A percentile compares a stretch with the other conserved stretches of the same genome.
phyloP scores from a whole-genome alignment of 2,113 vertebrate genomes.

The Crypturellus undulatus region DNA sequence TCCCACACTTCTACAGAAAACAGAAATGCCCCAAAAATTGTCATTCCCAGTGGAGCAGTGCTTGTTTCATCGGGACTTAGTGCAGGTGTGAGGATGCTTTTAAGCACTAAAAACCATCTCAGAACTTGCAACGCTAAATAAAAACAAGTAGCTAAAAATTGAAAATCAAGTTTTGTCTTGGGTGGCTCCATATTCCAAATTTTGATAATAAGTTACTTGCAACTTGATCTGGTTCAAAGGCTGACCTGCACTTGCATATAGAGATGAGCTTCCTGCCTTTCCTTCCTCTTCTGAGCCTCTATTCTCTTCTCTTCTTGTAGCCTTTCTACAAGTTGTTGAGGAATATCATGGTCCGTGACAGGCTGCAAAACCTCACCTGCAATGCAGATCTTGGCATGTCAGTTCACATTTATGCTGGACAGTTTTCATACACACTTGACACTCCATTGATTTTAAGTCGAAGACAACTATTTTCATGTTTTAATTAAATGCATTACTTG shows the following conservation, averaged over 20 bases:
- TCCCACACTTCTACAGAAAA: not conserved
- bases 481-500: not conserved
- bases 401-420: not conserved
- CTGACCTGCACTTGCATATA: constrained; percentile 99
- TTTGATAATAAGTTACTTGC: not conserved
- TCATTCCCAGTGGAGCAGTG: not conserved
- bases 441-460: not conserved
- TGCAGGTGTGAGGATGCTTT: not conserved
- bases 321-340: constrained; percentile 96
- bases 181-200: not conserved
- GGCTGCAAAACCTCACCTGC: constrained; percentile 94
- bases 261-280: constrained; percentile 97
- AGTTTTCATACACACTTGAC: not conserved
- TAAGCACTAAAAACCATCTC: not conserved
- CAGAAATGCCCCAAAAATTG: not conserved
- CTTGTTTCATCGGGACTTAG: accelerated
- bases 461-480: not conserved
- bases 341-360: constrained; percentile 96
- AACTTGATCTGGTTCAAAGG: not conserved
- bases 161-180: not conserved
- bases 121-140: not conserved
- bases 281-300: constrained; percentile 98
- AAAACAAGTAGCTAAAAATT: not conserved
- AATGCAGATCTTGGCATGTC: not conserved
- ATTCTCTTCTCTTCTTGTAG: constrained; percentile 98